Base-by-base conservation (phyloP, 2,113 vertebrate genomes). In the Natator depressus region DNA sequence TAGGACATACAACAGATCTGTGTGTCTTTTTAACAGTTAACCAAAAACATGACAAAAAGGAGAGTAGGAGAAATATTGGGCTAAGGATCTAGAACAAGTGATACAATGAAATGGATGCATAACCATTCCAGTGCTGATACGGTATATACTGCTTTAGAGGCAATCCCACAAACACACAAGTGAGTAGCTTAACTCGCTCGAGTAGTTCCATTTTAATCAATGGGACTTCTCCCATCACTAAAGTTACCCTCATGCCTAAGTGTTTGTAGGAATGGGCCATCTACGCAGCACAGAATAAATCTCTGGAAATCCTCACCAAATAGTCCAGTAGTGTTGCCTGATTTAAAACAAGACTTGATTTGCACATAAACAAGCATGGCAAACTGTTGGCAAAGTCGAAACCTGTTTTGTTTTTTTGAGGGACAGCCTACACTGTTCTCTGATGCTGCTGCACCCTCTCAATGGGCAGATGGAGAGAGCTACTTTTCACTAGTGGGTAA, bases 311-410 rank as follows among this genome's bases (percentile, higher is more conserved):
- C 50, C 13, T 19, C 79, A 91, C 50, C 38, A 27, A 72, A 31
- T 76, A 96, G 79, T 88, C 55, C 69, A 84, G 86, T 80, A 13
- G 27, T 10, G 86, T 84, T 84, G 2, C 38, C 42, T 90, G 80
- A 94, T 89, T 94, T 90, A 59, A 95, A 95, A 75, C 47, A 89
- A 65, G 62, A 38, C 62, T 90, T 53, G 9, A 65, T 85, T 69
- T 87, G 25, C 78, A 27, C 31, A 89, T 87, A 89, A 94, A 1
- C 72, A 92, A 93, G 90, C 54, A 79, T 38, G 25, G n/a, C 72
- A 14, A 88, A 90, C 65, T 87, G 65, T 4, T 90, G 87, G 49
- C 80, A 90, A 87, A 87, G 27, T 12, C 55, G 38, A 13, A 13
- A 22, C 35, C 57, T 12, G 80, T 85, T 50, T 22, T 24, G 10